Conservation (phyloP, 2,797 vertebrate species). For the Adelosebastes latens region DNA sequence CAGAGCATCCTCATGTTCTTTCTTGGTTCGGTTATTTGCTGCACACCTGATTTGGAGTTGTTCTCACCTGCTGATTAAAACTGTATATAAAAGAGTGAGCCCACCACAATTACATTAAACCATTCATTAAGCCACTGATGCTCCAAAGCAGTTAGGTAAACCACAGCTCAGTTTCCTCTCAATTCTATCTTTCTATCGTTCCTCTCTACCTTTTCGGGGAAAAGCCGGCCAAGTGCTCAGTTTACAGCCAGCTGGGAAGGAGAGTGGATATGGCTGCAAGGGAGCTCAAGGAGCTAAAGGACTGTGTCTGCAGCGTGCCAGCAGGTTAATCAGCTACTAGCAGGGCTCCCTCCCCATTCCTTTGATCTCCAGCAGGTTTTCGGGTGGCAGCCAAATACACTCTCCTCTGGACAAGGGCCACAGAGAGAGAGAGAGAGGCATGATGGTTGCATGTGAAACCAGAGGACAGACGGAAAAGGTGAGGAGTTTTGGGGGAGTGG, state of each 20-base stretch:
- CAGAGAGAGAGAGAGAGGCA: conserved; percentile 31
- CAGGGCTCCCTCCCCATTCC: conserved; percentile 63
- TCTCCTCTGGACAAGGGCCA: conserved; percentile 63
- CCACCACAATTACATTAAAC: conserved; percentile 15
- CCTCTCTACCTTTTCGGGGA: conserved; percentile 6
- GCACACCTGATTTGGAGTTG: background rate
- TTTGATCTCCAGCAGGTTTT: conserved; percentile 74
- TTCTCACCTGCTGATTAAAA: conserved; percentile 12
- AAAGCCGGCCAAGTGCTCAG: conserved; percentile 41
- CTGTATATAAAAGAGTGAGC: background rate
- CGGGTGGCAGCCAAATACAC: conserved; percentile 60
- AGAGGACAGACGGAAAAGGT: conserved; percentile 9
- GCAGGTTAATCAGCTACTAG: conserved; percentile 76
- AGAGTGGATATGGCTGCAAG: conserved; percentile 45
- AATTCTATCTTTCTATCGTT: background rate
- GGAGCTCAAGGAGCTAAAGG: conserved; percentile 60
- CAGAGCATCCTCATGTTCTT: background rate
- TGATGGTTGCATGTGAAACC: conserved; percentile 46
- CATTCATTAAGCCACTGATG: background rate
- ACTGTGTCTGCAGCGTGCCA: conserved; percentile 59
- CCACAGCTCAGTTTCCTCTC: background rate
- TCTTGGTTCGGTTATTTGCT: background rate
- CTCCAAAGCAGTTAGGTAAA: background rate
- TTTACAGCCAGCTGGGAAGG: conserved; percentile 54
- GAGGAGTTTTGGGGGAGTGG: background rate